phyloP scores from a whole-genome alignment of 2,113 vertebrate genomes.

The Cairina moschata region DNA sequence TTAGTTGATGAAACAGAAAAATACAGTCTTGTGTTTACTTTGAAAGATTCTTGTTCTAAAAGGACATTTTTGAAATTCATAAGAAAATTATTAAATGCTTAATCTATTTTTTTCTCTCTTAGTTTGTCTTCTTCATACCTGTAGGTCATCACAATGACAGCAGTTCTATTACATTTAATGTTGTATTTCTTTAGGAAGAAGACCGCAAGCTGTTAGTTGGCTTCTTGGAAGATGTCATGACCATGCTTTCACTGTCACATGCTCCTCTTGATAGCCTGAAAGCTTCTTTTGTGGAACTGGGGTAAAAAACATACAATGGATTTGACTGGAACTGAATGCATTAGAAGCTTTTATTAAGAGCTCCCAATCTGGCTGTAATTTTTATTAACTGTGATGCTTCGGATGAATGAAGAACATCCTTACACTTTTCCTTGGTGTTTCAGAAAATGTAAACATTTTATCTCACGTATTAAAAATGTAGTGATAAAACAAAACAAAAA shows the following conservation, averaged over 20 bases:
- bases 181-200: slow-evolving; percentile 85
- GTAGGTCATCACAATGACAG: neutral
- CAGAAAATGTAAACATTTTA: neutral
- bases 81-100: neutral
- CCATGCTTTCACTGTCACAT: slow-evolving; percentile 93
- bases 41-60: neutral
- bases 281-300: slow-evolving; percentile 97
- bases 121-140: neutral
- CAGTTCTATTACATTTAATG: neutral
- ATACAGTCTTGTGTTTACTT: neutral
- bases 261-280: slow-evolving; percentile 96
- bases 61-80: neutral
- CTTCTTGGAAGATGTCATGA: slow-evolving; percentile 99
- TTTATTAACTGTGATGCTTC: neutral
- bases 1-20: neutral
- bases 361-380: neutral
- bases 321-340: neutral
- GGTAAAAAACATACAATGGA: slow-evolving; percentile 75
- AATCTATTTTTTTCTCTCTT: neutral
- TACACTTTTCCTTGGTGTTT: neutral
- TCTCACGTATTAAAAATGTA: neutral
- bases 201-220: slow-evolving; percentile 96
- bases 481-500: neutral
- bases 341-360: neutral
- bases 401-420: neutral